Evolutionary conservation across 2,888 invertebrate species (phyloP).

Genomic region (Lydus trimaculatus): DNA sequence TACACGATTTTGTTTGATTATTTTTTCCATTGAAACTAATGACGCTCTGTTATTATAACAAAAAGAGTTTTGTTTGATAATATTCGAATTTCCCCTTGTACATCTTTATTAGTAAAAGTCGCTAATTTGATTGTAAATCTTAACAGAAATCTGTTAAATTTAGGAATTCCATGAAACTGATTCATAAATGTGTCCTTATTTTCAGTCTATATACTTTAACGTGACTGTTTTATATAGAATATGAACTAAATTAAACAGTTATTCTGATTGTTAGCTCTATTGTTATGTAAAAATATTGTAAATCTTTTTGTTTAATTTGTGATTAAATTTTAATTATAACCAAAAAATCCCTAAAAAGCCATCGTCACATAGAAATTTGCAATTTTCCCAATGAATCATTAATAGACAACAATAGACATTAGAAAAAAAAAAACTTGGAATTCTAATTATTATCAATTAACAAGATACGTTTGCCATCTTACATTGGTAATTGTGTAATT

Average conservation of each 20-base stretch:
- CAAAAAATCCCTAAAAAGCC: background rate
- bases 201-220: background rate
- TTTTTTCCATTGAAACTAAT: background rate
- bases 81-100: background rate
- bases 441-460: background rate
- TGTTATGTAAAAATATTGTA: background rate
- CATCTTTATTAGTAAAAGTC: background rate
- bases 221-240: background rate
- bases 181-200: constrained; percentile 1
- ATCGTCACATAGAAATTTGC: background rate
- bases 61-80: background rate
- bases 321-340: constrained; percentile 2
- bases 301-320: background rate
- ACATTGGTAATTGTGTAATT: background rate
- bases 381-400: background rate
- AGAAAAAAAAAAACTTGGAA: background rate
- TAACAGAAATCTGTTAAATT: background rate
- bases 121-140: constrained; percentile 3
- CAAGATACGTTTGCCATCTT: background rate
- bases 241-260: background rate
- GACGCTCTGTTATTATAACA: background rate
- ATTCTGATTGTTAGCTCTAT: background rate
- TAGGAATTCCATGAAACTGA: background rate
- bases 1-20: background rate
- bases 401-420: background rate